Evolutionary conservation across 2,797 vertebrate species (phyloP).

Genomic region (Carduelis carduelis): DNA sequence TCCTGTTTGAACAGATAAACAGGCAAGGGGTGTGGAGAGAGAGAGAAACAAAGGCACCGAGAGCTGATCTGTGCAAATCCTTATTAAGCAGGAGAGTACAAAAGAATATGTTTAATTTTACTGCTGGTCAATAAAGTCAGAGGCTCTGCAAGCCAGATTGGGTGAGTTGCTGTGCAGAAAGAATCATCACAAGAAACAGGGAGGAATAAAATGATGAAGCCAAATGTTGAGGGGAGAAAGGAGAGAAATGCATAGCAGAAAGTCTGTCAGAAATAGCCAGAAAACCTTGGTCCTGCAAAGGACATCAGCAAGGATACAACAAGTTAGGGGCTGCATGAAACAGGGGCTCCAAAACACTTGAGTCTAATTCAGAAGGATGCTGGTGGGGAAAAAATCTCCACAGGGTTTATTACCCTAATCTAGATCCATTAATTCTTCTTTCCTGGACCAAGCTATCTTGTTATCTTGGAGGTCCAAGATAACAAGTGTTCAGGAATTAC

Average conservation of each 20-base stretch:
- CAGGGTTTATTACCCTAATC: neutral
- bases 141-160: neutral
- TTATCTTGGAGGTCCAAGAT: neutral
- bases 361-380: neutral
- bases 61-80: slow-evolving; percentile 15
- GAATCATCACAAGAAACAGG: neutral
- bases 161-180: neutral
- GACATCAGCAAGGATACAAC: neutral
- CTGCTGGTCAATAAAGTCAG: neutral
- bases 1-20: neutral
- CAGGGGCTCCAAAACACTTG: neutral
- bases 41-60: slow-evolving; percentile 18
- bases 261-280: neutral
- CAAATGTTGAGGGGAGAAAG: neutral
- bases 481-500: neutral
- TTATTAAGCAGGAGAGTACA: slow-evolving; percentile 29
- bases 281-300: neutral
- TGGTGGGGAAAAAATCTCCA: neutral
- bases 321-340: neutral
- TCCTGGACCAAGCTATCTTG: neutral
- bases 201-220: neutral
- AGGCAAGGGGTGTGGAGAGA: neutral
- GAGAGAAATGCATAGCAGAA: neutral
- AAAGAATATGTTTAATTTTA: slow-evolving; percentile 32
- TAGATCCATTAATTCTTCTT: neutral